Conservation (phyloP, 2,888 invertebrate genomes). For the Drosophila neutralis region DNA sequence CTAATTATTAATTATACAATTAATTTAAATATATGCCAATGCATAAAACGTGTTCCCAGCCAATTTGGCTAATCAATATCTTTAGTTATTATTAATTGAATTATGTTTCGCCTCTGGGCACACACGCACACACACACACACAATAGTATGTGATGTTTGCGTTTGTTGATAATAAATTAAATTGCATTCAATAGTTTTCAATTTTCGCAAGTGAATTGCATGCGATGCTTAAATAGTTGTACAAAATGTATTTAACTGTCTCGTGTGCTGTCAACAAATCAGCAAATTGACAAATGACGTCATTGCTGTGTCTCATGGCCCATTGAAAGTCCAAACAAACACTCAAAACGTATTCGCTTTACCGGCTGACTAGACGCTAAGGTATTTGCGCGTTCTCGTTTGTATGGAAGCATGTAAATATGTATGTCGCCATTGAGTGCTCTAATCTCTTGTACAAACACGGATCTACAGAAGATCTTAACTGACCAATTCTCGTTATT, state of each 20-base stretch:
- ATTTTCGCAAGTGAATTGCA: constrained; percentile 45
- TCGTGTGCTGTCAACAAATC: constrained; percentile 58
- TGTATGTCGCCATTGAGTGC: constrained; percentile 35
- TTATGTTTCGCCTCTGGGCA: constrained; percentile 22
- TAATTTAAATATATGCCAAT: constrained; percentile 22
- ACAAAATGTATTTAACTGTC: constrained; percentile 60
- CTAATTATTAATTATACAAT: constrained; percentile 12
- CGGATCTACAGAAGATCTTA: constrained; percentile 26
- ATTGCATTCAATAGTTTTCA: constrained; percentile 62
- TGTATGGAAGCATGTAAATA: constrained; percentile 1
- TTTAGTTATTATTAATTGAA: constrained; percentile 8
- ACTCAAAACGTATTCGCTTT: constrained; percentile 1
- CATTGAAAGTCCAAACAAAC: constrained; percentile 61
- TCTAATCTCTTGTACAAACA: constrained; percentile 36
- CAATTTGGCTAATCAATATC: constrained; percentile 1
- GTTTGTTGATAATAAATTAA: constrained; percentile 37
- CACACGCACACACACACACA: not conserved
- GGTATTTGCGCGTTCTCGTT: constrained; percentile 33
- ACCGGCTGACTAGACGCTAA: constrained; percentile 54
- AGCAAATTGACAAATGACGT: constrained; percentile 75
- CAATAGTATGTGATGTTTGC: constrained; percentile 28
- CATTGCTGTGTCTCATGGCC: constrained; percentile 54
- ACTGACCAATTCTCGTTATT: constrained; percentile 1
- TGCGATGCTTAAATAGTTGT: constrained; percentile 52
- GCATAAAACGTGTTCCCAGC: constrained; percentile 32